Conservation (phyloP, 2,113 vertebrate genomes). For the Oryzias javanicus region DNA sequence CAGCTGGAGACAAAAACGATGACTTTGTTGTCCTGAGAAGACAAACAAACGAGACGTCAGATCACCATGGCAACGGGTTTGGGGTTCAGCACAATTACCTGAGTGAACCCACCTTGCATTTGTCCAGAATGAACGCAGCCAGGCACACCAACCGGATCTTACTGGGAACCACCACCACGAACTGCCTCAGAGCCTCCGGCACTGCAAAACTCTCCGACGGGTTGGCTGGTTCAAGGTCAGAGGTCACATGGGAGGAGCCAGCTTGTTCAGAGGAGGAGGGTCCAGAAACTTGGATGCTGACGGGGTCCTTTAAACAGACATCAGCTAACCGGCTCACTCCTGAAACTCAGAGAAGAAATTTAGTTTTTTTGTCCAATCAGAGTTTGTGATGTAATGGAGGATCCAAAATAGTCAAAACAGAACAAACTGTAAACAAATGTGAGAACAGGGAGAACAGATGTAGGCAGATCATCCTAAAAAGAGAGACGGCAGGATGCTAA, state of each 20-base stretch:
- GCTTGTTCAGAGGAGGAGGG: not conserved
- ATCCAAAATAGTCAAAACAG: too few relatives aligned
- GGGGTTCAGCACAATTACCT: not conserved
- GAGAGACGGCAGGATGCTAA: too few relatives aligned
- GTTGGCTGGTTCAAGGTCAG: not conserved
- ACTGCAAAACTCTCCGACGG: constrained; percentile 81
- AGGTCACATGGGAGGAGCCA: fast-evolving
- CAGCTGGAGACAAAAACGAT: constrained; percentile 93
- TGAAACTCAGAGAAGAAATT: constrained; percentile 41
- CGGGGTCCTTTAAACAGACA: constrained; percentile 84
- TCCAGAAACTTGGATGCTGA: constrained; percentile 80
- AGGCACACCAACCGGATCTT: constrained; percentile 91
- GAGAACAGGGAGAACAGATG: too few relatives aligned
- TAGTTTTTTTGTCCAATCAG: too few relatives aligned
- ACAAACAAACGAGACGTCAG: constrained; percentile 63
- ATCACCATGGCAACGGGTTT: not conserved
- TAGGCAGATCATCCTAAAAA: too few relatives aligned
- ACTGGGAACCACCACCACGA: constrained; percentile 87
- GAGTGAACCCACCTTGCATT: constrained; percentile 81
- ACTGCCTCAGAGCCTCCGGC: constrained; percentile 84
- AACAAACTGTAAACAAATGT: too few relatives aligned
- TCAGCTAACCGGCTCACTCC: constrained; percentile 83
- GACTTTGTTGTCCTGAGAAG: constrained; percentile 84
- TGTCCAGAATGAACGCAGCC: constrained; percentile 88
- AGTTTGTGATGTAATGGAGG: too few relatives aligned